Evolutionary conservation across 2,113 vertebrate species (phyloP).

Genomic region (Platichthys stellatus): DNA sequence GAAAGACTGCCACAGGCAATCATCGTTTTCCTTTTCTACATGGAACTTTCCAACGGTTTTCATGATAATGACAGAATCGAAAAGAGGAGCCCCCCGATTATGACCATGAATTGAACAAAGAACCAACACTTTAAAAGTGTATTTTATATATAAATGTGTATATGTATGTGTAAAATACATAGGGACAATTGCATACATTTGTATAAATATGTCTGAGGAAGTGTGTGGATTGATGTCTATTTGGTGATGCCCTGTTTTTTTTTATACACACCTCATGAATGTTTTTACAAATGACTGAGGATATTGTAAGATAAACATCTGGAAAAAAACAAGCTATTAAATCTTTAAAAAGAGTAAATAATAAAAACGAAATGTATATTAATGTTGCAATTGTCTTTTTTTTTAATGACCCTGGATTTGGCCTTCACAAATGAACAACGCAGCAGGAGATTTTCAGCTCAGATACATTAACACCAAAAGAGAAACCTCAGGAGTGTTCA

Average conservation of each 20-base stretch:
- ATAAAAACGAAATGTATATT: slow-evolving; percentile 81
- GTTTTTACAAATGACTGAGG: slow-evolving; percentile 84
- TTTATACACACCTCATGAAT: slow-evolving; percentile 82
- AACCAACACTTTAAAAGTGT: slow-evolving; percentile 81
- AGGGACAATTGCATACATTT: slow-evolving; percentile 75
- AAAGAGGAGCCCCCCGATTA: slow-evolving; percentile 58
- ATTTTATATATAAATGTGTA: slow-evolving; percentile 83
- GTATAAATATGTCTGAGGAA: slow-evolving; percentile 79
- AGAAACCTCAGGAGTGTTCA: too few species aligned
- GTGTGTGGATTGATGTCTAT: slow-evolving; percentile 78
- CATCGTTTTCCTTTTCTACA: slow-evolving; percentile 78
- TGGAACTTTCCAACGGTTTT: slow-evolving; percentile 73
- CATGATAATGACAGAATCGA: slow-evolving; percentile 74
- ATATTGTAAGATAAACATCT: slow-evolving; percentile 76
- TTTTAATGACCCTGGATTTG: not conserved
- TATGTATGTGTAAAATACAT: slow-evolving; percentile 78
- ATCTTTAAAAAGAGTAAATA: slow-evolving; percentile 78
- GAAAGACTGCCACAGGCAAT: slow-evolving; percentile 86
- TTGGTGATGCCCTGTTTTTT: slow-evolving; percentile 77
- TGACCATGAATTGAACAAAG: slow-evolving; percentile 69
- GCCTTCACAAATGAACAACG: too few species aligned
- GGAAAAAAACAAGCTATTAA: slow-evolving; percentile 62
- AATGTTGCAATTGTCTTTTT: slow-evolving; percentile 65
- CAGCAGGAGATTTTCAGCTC: too few species aligned
- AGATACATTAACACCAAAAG: too few species aligned